Evolutionary conservation across 1,140 invertebrate species (phyloP), one percentile per base, ranked within the genome.

Genomic region (Drosophila burlai): DNA sequence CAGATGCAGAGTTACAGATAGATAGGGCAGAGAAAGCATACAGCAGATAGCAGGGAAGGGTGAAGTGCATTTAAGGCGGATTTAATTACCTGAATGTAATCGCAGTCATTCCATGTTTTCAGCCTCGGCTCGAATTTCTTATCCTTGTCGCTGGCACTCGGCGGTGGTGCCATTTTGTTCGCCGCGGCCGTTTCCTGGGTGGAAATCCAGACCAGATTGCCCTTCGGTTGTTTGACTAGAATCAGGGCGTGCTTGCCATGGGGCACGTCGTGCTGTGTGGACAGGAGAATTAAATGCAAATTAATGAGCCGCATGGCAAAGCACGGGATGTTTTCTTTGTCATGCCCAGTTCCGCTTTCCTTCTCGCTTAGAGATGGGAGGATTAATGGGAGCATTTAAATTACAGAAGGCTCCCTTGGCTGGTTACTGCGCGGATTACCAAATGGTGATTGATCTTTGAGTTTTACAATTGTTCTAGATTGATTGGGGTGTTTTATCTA

Each of bases 191-290:
- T 61, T 93, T 92, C 68, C 91, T 96, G 95, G 89, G 96, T 96
- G 80, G 96, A 95, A 73, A 97, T 97, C 74, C 96, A 96, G 50
- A 97, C 94, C 77, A 97, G 94, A 93, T 97, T 97, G 36, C 97
- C 97, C 91, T 97, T 96, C 31, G 96, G 95, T 91, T 98, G 97
- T 81, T 95, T 95, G 29, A 98, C 96, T 52, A 96, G 95, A 83
- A 98, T 97, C 74, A 98, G 94, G 6, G 97, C 97, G 92, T 97
- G 96, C 93, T 97, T 97, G 67, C 96, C 96, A 73, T 95, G 94
- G 45, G 97, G 97, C 75, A 97, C 95, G 91, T 96, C 96, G 92
- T 97, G 96, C 93, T 97, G 96, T 62, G 63, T 43, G 76, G 68
- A 65, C 69, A 85, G 63, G 40, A 78, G 77, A 89, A 89, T 81